Evolutionary conservation across 2,797 vertebrate genomes (phyloP), one percentile per base, ranked within the genome.

Genomic region (Anableps anableps): DNA sequence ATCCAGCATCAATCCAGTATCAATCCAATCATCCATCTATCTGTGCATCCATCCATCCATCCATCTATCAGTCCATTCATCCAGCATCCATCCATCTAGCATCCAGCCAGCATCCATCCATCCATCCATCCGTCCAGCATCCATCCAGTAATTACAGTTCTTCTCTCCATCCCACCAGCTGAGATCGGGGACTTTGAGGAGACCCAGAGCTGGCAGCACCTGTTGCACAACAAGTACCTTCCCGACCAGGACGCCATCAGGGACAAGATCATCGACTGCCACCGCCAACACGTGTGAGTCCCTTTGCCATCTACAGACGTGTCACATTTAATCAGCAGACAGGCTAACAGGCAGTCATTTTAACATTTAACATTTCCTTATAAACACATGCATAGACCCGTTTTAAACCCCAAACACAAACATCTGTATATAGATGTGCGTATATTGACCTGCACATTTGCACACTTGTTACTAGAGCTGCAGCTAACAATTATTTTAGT

Each of bases 101-200:
- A 45, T 45, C 14, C 11, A 16, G 13, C 45, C 45, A 47, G 16
- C 19, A 50, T 17, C 4, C 5, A 2, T 55, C 23, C 23, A 26
- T 53, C 23, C 0, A 6, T 26, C 51, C 8, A 53, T 23, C 7
- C 51, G 7, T 26, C 51, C 51, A 26, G n/a, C n/a, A n/a, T 53
- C 23, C 9, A 23, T 55, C 51, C 51, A 70, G 76, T 84, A 74
- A 85, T 82, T 53, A 71, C 62, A 43, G 1, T 19, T 53, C 38
- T 48, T 60, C 55, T 13, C 79, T 19, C 29, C 14, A 34, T 14
- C 62, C 58, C 51, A 1, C 45, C 93, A 99, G 98, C 98, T 1
- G 98, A 99, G 93, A 98, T 98, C 64, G 97, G 98, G 45, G 98
- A 99, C 93, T 99, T 97, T 76, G 98, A 99, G 64, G 98, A 98